phyloP scores from a whole-genome alignment of 1,140 invertebrate species.

The Eriocheir sinensis region DNA sequence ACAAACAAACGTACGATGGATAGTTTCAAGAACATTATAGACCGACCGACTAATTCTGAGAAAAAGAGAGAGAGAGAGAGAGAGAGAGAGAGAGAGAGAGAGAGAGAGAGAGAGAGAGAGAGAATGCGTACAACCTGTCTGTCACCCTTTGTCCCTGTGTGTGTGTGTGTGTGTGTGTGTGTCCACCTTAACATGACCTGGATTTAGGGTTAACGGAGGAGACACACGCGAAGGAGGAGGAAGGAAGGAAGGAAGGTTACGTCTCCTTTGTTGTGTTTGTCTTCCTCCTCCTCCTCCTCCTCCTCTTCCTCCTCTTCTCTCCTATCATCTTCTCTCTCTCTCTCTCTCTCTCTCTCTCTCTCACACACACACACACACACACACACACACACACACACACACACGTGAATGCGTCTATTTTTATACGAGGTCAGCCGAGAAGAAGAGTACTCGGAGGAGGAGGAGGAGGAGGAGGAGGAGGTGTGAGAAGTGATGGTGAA shows the following conservation, averaged over 20 bases:
- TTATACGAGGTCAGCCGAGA: not conserved
- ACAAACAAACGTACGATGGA: no score
- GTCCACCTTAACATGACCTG: not conserved
- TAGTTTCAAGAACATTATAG: no score
- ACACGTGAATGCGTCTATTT: not conserved
- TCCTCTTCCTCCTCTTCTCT: slow-evolving; percentile 20
- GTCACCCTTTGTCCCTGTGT: not conserved
- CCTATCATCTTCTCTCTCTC: not conserved
- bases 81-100: no score
- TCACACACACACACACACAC: not conserved
- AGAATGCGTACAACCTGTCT: not conserved
- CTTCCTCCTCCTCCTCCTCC: slow-evolving; percentile 9
- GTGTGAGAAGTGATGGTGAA: not conserved
- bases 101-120: no score
- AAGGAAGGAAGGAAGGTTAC: not conserved
- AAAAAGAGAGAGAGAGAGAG: no score
- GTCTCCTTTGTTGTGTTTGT: not conserved
- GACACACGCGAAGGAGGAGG: not conserved
- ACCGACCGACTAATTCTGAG: no score
- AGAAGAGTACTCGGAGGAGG: no score
- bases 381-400: not conserved
- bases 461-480: not conserved
- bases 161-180: not conserved
- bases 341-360: not conserved
- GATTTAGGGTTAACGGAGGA: not conserved